Evolutionary conservation across 2,888 invertebrate genomes (phyloP).

Genomic region (Cephalotes varians): DNA sequence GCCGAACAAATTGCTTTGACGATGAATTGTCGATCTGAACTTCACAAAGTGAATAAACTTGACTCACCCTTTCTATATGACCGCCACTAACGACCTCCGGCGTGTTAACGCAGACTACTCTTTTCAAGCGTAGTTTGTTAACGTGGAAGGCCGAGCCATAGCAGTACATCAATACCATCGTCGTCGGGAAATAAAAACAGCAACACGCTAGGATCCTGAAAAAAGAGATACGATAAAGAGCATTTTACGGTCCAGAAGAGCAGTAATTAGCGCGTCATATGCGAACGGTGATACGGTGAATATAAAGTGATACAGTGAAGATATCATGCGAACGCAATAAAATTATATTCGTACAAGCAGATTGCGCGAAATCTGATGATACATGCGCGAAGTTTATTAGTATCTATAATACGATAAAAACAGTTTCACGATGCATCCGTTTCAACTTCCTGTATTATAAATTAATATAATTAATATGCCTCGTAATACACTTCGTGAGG

Average conservation of each 20-base stretch:
- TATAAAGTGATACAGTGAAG: neutral
- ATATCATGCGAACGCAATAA: neutral
- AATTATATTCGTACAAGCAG: neutral
- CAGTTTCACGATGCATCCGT: conserved; percentile 5
- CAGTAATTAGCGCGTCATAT: conserved; percentile 21
- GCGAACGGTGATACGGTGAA: neutral
- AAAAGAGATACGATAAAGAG: conserved; percentile 79
- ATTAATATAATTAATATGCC: conserved; percentile 4
- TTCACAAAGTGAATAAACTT: conserved; percentile 42
- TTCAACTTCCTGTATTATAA: neutral
- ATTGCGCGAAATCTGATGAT: conserved; percentile 13
- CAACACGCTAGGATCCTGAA: conserved; percentile 94
- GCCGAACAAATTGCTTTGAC: neutral
- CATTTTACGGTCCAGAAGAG: conserved; percentile 28
- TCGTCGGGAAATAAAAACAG: conserved; percentile 95
- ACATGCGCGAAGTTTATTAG: conserved; percentile 6
- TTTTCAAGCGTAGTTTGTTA: conserved; percentile 91
- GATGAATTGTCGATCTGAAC: neutral
- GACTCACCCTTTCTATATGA: conserved; percentile 87
- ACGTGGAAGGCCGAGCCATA: conserved; percentile 96
- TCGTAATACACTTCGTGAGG: neutral
- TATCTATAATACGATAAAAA: conserved; percentile 12
- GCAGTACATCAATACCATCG: conserved; percentile 96
- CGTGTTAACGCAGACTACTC: conserved; percentile 86
- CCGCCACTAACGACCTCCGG: conserved; percentile 86